Percentiles rank a stretch among this genome's conserved stretches.
Evolutionary conservation across 2,888 invertebrate genomes (phyloP).

Genomic region (Lasioglossum figueresi): DNA sequence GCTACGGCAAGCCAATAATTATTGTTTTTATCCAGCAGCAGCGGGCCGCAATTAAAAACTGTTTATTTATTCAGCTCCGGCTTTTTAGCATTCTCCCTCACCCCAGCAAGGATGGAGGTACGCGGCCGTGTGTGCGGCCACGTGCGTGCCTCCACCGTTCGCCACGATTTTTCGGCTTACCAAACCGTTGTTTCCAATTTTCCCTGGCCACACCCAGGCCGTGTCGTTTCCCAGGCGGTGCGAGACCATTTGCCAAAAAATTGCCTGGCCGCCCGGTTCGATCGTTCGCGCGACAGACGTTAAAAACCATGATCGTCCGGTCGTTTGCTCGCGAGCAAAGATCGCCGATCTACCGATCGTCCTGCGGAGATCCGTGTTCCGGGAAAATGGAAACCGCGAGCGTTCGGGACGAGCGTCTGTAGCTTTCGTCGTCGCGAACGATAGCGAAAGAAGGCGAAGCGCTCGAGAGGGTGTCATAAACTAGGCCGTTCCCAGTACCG

Average conservation of each 20-base stretch:
- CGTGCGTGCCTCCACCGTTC: slow-evolving; percentile 50
- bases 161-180: slow-evolving; percentile 75
- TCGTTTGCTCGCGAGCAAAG: neutral
- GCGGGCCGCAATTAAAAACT: slow-evolving; percentile 83
- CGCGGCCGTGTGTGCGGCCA: slow-evolving; percentile 41
- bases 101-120: slow-evolving; percentile 53
- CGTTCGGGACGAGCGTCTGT: too few species aligned
- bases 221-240: slow-evolving; percentile 61
- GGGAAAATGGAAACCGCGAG: too few species aligned
- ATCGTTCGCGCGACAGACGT: slow-evolving; percentile 39
- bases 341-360: neutral
- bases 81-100: slow-evolving; percentile 81
- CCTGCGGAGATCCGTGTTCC: neutral
- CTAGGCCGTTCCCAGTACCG: neutral
- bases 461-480: neutral
- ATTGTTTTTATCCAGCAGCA: slow-evolving; percentile 82
- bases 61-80: slow-evolving; percentile 83
- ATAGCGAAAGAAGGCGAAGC: neutral
- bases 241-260: slow-evolving; percentile 62
- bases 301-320: slow-evolving; percentile 38
- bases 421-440: too few species aligned
- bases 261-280: slow-evolving; percentile 46
- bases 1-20: slow-evolving; percentile 81
- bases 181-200: slow-evolving; percentile 75
- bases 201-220: slow-evolving; percentile 45